phyloP scores from a whole-genome alignment of 2,113 vertebrate species.

The Malurus alboscapulatus region DNA sequence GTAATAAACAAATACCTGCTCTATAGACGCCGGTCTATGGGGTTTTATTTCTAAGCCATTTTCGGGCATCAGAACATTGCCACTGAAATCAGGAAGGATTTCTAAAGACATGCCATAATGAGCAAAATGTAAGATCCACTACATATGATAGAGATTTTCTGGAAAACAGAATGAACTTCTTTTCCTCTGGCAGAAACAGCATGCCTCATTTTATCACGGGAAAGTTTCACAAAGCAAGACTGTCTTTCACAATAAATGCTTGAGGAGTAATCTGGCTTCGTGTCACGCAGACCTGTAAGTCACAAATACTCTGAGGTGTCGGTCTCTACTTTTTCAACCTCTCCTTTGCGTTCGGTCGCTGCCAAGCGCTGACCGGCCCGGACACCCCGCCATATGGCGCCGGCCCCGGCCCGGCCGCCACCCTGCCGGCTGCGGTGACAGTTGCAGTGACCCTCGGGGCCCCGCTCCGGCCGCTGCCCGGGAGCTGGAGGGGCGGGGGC shows the following conservation, averaged over 20 bases:
- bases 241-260: background rate
- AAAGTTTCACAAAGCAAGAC: background rate
- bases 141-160: too few species aligned
- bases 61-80: background rate
- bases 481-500: background rate
- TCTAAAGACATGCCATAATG: background rate
- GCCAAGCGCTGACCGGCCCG: fast-evolving
- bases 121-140: background rate
- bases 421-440: fast-evolving
- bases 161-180: background rate
- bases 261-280: background rate
- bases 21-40: too few species aligned
- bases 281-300: too few species aligned
- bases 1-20: too few species aligned
- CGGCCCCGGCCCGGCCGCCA: too few species aligned
- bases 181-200: background rate
- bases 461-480: fast-evolving
- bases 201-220: background rate
- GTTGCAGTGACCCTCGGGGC: fast-evolving
- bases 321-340: fast-evolving
- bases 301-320: fast-evolving
- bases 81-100: background rate
- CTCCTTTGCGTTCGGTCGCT: background rate
- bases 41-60: too few species aligned
- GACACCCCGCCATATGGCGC: fast-evolving